Conservation (phyloP, 1,140 invertebrate species). For the Platyscapa corneri region DNA sequence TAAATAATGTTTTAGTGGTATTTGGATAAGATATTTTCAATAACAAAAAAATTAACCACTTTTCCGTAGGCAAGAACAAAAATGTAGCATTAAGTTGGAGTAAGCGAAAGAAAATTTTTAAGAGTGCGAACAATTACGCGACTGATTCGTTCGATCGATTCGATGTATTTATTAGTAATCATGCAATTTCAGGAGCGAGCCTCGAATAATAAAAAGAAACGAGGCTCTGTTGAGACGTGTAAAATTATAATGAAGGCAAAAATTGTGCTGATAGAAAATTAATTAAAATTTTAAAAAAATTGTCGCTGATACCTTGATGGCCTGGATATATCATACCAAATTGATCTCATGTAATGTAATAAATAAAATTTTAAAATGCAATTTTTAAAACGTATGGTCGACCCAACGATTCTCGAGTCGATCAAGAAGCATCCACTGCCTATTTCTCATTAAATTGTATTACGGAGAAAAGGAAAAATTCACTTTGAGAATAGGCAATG, state of each 20-base stretch:
- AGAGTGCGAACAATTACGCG: constrained; percentile 18
- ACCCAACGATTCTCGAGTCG: constrained; percentile 52
- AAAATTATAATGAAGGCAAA: constrained; percentile 18
- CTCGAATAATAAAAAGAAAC: constrained; percentile 9
- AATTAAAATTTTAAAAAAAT: constrained; percentile 17
- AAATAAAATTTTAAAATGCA: constrained; percentile 67
- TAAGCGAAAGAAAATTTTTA: constrained; percentile 46
- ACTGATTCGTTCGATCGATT: constrained; percentile 49
- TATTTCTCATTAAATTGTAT: constrained; percentile 37
- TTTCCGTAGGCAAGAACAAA: not conserved
- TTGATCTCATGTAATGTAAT: constrained; percentile 70
- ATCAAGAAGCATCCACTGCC: constrained; percentile 51
- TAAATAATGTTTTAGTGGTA: constrained; percentile 22
- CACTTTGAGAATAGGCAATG: constrained; percentile 33
- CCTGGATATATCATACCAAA: constrained; percentile 72
- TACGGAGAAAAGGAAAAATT: constrained; percentile 37
- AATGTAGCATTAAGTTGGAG: constrained; percentile 49
- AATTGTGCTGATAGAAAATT: not conserved
- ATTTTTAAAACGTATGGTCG: constrained; percentile 66
- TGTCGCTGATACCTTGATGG: constrained; percentile 62
- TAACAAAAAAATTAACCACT: constrained; percentile 10
- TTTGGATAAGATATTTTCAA: constrained; percentile 13
- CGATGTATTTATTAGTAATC: constrained; percentile 40
- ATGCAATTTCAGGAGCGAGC: constrained; percentile 29
- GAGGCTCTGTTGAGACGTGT: constrained; percentile 26